Percentiles rank a stretch among this genome's conserved stretches.
Evolutionary conservation across 2,888 invertebrate genomes (phyloP).

Genomic region (Drosophila atroscutellata): DNA sequence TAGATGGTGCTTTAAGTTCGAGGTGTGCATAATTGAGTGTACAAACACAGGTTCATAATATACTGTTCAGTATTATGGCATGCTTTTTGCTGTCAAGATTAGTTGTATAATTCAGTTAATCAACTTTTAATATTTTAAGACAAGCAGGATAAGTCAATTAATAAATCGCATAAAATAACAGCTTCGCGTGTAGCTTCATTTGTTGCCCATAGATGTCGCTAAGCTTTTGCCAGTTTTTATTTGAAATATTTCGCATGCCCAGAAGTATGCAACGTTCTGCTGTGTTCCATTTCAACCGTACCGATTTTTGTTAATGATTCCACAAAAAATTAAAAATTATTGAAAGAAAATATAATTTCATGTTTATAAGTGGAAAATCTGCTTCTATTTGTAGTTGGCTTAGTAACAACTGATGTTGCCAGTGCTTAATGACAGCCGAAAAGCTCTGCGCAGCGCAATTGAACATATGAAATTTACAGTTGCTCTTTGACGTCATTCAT

Average conservation of each 20-base stretch:
- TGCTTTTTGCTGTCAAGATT: too few species aligned
- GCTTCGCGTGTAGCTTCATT: background rate
- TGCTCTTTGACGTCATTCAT: constrained; percentile 74
- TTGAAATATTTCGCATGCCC: background rate
- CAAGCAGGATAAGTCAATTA: background rate
- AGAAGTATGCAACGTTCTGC: constrained; percentile 17
- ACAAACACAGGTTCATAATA: background rate
- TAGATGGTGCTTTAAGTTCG: constrained; percentile 19
- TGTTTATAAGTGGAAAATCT: background rate
- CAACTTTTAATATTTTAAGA: background rate
- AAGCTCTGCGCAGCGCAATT: constrained; percentile 19
- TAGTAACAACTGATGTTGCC: background rate
- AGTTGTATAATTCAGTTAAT: background rate
- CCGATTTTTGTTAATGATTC: background rate
- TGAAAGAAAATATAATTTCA: background rate
- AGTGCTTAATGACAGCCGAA: background rate
- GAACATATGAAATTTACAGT: constrained; percentile 64
- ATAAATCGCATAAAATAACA: background rate
- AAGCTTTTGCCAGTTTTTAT: background rate
- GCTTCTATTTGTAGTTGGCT: background rate
- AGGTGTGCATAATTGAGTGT: background rate
- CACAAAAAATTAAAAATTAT: background rate
- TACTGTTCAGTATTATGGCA: background rate
- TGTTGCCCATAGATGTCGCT: constrained; percentile 8
- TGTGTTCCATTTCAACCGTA: background rate